A percentile compares a stretch with the other conserved stretches of the same genome.
phyloP scores from a whole-genome alignment of 1,140 invertebrate species.

The Cotesia vestalis region DNA sequence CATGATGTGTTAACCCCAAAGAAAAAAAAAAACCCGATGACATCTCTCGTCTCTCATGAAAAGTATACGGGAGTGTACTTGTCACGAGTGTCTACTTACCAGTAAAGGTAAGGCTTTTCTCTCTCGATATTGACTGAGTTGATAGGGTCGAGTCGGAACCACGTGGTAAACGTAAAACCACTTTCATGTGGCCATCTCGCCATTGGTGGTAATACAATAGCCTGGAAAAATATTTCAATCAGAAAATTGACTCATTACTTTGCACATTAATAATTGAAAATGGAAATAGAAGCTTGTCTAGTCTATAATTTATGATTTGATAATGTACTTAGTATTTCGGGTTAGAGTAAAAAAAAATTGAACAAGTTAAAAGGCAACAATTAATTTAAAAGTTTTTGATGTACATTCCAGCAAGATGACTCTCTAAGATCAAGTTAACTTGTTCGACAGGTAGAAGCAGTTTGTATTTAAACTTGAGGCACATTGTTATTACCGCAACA shows the following conservation, averaged over 20 bases:
- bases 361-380: conserved; percentile 9
- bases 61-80: conserved; percentile 37
- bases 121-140: conserved; percentile 98
- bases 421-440: no score
- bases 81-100: conserved; percentile 72
- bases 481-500: neutral
- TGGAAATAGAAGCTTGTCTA: conserved; percentile 26
- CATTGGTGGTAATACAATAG: conserved; percentile 94
- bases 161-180: conserved; percentile 99
- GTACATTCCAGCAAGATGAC: no score
- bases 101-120: conserved; percentile 98
- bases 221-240: conserved; percentile 69
- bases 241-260: neutral
- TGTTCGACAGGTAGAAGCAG: conserved; percentile 5
- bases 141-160: conserved; percentile 98
- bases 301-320: conserved; percentile 30
- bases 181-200: conserved; percentile 98
- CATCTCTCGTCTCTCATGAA: conserved; percentile 18
- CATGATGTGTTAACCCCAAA: neutral
- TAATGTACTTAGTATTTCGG: no score
- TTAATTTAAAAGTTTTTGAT: conserved; percentile 16
- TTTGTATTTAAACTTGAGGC: conserved; percentile 22
- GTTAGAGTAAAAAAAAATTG: no score
- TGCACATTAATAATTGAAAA: conserved; percentile 17
- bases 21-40: neutral